Conservation (phyloP, 2,797 vertebrate species). For the Paramormyrops hopkinsi region DNA sequence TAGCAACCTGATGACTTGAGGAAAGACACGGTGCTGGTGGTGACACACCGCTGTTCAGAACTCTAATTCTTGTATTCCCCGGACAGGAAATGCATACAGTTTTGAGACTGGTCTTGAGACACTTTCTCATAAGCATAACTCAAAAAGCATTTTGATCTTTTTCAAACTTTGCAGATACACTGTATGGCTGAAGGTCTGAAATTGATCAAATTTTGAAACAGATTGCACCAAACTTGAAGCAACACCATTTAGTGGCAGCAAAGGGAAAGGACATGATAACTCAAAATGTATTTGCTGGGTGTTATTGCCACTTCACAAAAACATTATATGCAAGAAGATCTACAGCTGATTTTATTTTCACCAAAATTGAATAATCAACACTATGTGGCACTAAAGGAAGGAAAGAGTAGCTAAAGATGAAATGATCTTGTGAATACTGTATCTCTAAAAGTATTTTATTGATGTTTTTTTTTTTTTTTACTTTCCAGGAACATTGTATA, state of each 20-base stretch:
- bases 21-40: not conserved
- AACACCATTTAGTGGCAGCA: not conserved
- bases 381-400: not conserved
- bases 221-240: not conserved
- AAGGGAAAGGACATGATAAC: not conserved
- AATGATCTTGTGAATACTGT: not conserved
- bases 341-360: not conserved
- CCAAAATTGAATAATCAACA: not conserved
- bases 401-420: not conserved
- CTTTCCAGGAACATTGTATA: not conserved
- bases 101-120: not conserved
- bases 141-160: not conserved
- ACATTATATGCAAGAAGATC: not conserved
- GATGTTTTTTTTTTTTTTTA: not conserved
- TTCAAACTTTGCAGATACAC: not conserved
- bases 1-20: not conserved
- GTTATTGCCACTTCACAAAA: not conserved
- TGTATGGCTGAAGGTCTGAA: not conserved
- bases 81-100: not conserved
- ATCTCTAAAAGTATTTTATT: not conserved
- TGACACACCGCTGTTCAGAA: not conserved
- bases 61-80: not conserved
- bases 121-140: not conserved
- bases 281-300: not conserved
- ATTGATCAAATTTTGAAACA: not conserved